These are phyloP conservation scores for Odontothrips loti DNA, from an alignment of 2,888 invertebrate genomes.

Conservation along the genomic window DNA sequence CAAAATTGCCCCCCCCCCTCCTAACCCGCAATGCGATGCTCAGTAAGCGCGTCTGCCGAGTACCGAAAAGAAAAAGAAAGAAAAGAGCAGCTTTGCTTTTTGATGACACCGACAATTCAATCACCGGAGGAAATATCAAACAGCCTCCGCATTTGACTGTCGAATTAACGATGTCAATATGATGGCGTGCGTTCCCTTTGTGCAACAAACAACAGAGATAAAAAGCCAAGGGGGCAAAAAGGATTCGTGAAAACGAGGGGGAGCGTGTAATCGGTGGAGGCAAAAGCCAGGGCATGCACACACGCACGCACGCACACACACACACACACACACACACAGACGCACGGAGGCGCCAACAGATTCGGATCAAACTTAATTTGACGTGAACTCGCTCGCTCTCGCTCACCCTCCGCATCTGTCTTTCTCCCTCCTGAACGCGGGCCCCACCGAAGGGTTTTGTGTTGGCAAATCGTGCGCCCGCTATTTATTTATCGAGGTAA, in stretches of 20 bases:
- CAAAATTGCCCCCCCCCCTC: too few species aligned
- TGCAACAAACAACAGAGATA: too few species aligned
- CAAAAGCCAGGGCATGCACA: neutral
- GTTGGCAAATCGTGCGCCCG: too few species aligned
- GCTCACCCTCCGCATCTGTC: neutral
- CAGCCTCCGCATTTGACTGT: neutral
- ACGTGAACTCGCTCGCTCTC: neutral
- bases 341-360: neutral
- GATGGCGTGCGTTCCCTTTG: neutral
- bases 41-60: neutral
- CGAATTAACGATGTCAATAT: neutral
- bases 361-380: slow-evolving; percentile 1
- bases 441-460: too few species aligned
- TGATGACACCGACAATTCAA: neutral
- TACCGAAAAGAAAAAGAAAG: neutral
- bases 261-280: neutral
- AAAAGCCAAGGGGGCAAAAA: too few species aligned
- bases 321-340: neutral
- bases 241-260: too few species aligned
- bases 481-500: neutral
- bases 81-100: neutral
- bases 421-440: neutral
- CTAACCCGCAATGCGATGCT: too few species aligned
- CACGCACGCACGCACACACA: neutral
- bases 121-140: neutral